phyloP scores from a whole-genome alignment of 2,888 invertebrate genomes.

The Leptinotarsa tumamoca region DNA sequence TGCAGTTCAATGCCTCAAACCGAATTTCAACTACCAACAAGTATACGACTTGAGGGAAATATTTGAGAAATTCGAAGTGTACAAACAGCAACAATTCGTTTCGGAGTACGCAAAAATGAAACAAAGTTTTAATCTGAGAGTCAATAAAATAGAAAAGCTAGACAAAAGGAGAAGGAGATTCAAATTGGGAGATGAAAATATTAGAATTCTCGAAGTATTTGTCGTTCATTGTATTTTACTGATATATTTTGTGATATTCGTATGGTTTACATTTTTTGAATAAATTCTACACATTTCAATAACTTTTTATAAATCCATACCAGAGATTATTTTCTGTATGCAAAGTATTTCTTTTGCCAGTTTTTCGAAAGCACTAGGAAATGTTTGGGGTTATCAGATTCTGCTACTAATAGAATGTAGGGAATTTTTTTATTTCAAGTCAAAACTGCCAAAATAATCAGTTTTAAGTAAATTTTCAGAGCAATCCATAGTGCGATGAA shows the following conservation, averaged over 20 bases:
- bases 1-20: background rate
- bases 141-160: conserved; percentile 6
- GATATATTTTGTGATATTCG: conserved; percentile 31
- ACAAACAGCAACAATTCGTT: conserved; percentile 27
- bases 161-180: background rate
- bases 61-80: conserved; percentile 31
- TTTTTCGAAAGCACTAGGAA: too few species aligned
- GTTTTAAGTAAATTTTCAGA: too few species aligned
- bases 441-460: too few species aligned
- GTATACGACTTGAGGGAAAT: conserved; percentile 25
- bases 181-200: background rate
- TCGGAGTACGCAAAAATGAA: background rate
- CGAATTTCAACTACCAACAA: conserved; percentile 13
- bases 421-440: too few species aligned
- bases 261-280: conserved; percentile 34
- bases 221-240: conserved; percentile 27
- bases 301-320: too few species aligned
- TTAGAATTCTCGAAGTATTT: background rate
- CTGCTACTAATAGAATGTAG: too few species aligned
- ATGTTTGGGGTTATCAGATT: too few species aligned
- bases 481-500: too few species aligned
- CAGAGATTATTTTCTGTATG: too few species aligned
- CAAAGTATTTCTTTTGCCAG: too few species aligned
- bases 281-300: background rate
- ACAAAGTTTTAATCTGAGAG: background rate